Evolutionary conservation across 2,888 invertebrate species (phyloP).

Genomic region (Neocrepidodera transversa): DNA sequence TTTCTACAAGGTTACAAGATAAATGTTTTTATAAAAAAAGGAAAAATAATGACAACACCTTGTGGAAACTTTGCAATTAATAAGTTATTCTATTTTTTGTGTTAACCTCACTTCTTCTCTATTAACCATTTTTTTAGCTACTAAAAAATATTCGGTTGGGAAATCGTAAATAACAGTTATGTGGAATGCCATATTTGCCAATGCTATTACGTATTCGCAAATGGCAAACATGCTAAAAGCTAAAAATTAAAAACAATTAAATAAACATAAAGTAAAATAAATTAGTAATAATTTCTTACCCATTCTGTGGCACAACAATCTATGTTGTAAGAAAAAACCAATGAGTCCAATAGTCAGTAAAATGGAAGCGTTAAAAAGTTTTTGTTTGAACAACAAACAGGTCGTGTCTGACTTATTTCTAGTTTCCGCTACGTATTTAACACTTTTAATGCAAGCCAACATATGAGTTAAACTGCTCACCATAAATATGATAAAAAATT

Average conservation of each 20-base stretch:
- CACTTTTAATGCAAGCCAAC: slow-evolving; percentile 73
- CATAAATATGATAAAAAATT: slow-evolving; percentile 92
- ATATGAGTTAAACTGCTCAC: slow-evolving; percentile 83
- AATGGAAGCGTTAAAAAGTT: slow-evolving; percentile 78
- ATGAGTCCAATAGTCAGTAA: slow-evolving; percentile 83
- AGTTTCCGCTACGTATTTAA: slow-evolving; percentile 52
- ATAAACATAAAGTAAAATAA: not conserved
- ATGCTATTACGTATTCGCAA: slow-evolving; percentile 91
- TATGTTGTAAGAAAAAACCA: slow-evolving; percentile 87
- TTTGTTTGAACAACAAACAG: slow-evolving; percentile 67
- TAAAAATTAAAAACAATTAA: slow-evolving; percentile 60
- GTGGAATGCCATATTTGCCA: slow-evolving; percentile 93
- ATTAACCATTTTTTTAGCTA: slow-evolving; percentile 59
- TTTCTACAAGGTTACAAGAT: too few relatives aligned
- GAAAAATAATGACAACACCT: too few relatives aligned
- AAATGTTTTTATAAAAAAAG: too few relatives aligned
- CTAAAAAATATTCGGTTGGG: slow-evolving; percentile 79
- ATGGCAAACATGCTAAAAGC: slow-evolving; percentile 95
- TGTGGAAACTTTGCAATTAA: too few relatives aligned
- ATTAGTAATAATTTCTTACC: slow-evolving; percentile 67
- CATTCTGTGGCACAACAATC: slow-evolving; percentile 86
- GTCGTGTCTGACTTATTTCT: slow-evolving; percentile 44
- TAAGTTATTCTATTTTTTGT: slow-evolving; percentile 29
- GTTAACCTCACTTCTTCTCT: not conserved
- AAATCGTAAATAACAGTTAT: slow-evolving; percentile 87